Conservation (phyloP, 2,113 vertebrate genomes). For the Eubucco bourcierii region DNA sequence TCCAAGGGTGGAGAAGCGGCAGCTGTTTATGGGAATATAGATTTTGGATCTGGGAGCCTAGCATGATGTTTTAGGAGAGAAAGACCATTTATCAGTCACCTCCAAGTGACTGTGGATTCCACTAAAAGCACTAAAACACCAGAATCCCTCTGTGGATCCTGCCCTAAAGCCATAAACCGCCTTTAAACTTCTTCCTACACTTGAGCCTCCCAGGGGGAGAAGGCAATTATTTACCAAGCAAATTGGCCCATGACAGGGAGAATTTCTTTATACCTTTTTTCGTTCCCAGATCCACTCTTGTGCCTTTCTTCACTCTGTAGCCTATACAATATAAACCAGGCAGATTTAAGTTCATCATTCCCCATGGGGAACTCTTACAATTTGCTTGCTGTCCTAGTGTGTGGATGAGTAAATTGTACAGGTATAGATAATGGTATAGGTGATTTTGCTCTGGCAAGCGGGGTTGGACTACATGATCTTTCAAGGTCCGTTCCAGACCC, state of each 20-base stretch:
- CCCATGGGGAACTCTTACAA: conserved; percentile 61
- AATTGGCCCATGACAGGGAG: conserved; percentile 20
- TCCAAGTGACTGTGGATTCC: not conserved
- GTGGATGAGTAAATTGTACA: conserved; percentile 64
- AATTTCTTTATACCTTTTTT: conserved; percentile 21
- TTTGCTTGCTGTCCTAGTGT: conserved; percentile 73
- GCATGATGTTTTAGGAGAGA: not conserved
- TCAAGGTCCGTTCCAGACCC: too few relatives aligned
- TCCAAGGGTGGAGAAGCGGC: not conserved
- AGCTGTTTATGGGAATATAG: not conserved
- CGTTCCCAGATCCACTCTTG: not conserved
- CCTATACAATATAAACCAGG: conserved; percentile 50
- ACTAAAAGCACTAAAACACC: not conserved
- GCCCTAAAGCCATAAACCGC: conserved; percentile 38
- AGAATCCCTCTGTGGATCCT: not conserved
- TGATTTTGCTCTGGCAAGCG: too few relatives aligned
- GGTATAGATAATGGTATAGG: too few relatives aligned
- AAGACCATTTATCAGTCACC: not conserved
- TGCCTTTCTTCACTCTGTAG: conserved; percentile 40
- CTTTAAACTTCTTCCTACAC: conserved; percentile 48
- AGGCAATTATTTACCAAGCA: conserved; percentile 71
- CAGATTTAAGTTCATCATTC: conserved; percentile 52
- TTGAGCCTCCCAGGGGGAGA: not conserved
- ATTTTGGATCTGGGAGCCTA: not conserved
- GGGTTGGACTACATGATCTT: too few relatives aligned